Base-by-base conservation (phyloP, 1,140 invertebrate genomes). In the Meteorus sp. region DNA sequence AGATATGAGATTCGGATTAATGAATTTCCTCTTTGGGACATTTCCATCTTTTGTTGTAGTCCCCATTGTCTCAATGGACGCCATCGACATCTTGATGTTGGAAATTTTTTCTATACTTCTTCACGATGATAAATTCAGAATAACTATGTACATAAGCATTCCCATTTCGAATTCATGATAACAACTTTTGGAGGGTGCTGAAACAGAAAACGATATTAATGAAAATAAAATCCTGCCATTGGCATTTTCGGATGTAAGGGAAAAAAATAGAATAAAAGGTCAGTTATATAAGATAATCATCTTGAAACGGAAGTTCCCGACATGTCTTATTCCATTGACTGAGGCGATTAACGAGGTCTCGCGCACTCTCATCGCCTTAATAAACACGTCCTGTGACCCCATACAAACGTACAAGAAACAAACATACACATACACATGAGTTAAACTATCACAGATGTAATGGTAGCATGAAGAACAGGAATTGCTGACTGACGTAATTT, bases 1-100 rank as follows among this genome's bases (percentile, higher is more conserved):
- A 3, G 82, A 78, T 60, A 83, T 73, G 48, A 84, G 74, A 67
- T 81, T 83, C 11, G 64, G 60, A 52, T 78, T 78, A 57, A 78
- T 63, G 27, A 74, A 56, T 52, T 72, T 72, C 25, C 64, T 69
- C 22, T 60, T 62, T 19, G 68, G 65, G 17, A 65, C 23, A 4
- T n/a, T n/a, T n/a, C n/a, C n/a, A n/a, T n/a, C n/a, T n/a, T n/a
- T 68, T 72, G 52, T 76, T 74, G 4, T 50, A 23, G 61, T 44
- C 5, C 60, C 65, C 65, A 71, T 71, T 15, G 63, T 64, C 15
- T 74, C 71, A 11, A 62, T 72, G 8, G 70, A 70, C 35, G 63
- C 65, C 39, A 64, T 70, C 29, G 64, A 64, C 33, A 69, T 64
- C 65, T 39, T 62, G 9, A 20, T 23, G 31, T n/a, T 22, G n/a